Conservation (phyloP, 2,888 invertebrate species). For the Platerodrilus igneus region DNA sequence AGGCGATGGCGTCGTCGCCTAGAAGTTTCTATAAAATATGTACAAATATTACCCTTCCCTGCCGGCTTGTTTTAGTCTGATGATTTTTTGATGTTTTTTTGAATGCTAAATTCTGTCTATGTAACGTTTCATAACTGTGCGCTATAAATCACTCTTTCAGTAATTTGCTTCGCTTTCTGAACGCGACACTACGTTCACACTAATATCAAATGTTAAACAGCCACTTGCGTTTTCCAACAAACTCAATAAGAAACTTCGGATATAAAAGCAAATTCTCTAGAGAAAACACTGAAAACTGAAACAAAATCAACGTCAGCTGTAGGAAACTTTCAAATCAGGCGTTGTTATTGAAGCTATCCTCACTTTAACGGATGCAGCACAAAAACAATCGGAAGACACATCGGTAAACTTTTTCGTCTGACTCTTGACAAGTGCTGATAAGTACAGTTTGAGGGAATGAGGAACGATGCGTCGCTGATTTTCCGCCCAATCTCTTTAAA, state of each 20-base stretch:
- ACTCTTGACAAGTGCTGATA: conserved; percentile 28
- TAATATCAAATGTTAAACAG: conserved; percentile 17
- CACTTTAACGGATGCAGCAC: conserved; percentile 23
- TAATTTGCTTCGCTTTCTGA: conserved; percentile 14
- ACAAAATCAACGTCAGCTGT: conserved; percentile 24
- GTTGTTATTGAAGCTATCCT: conserved; percentile 23
- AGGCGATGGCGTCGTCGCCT: conserved; percentile 21
- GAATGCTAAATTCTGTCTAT: conserved; percentile 36
- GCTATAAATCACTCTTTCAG: conserved; percentile 30
- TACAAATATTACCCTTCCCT: conserved; percentile 32
- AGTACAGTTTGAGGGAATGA: conserved; percentile 23
- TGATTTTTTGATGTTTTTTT: conserved; percentile 45
- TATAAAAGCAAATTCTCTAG: conserved; percentile 19
- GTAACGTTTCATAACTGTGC: conserved; percentile 24
- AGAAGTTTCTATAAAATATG: conserved; percentile 27
- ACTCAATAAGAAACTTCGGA: conserved; percentile 22
- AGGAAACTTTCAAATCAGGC: conserved; percentile 22
- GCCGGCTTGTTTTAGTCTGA: conserved; percentile 38
- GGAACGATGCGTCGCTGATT: conserved; percentile 22
- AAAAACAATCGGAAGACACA: conserved; percentile 27
- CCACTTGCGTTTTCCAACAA: conserved; percentile 16
- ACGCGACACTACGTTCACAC: conserved; percentile 8
- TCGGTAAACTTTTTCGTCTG: conserved; percentile 27
- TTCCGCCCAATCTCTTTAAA: conserved; percentile 23
- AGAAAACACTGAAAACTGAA: conserved; percentile 19